Evolutionary conservation across 2,113 vertebrate genomes (phyloP).

Genomic region (Thermophis baileyi): DNA sequence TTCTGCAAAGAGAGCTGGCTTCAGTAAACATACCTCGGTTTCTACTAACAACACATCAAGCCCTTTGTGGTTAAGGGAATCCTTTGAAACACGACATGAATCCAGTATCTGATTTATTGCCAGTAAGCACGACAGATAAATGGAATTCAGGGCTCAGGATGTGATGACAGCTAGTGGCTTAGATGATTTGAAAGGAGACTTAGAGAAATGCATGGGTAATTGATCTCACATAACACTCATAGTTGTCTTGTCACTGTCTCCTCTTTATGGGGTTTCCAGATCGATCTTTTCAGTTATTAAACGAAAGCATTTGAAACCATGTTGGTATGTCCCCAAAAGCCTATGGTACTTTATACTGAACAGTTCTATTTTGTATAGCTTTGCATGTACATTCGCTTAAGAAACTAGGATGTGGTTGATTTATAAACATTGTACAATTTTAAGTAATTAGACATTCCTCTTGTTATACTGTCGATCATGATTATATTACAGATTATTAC

Average conservation of each 20-base stretch:
- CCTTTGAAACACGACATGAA: background rate
- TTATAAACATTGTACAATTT: background rate
- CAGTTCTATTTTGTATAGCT: slow-evolving; percentile 5
- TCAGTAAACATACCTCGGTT: background rate
- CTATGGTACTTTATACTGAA: background rate
- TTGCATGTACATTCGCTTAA: background rate
- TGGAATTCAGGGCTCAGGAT: background rate
- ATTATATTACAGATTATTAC: background rate
- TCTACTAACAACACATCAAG: background rate
- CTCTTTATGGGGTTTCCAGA: background rate
- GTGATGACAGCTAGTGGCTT: background rate
- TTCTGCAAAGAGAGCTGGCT: background rate
- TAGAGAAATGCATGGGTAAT: background rate
- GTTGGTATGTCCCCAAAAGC: background rate
- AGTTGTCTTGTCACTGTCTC: background rate
- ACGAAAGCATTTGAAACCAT: background rate
- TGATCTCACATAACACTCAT: background rate
- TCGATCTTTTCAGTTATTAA: background rate
- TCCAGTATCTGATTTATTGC: background rate
- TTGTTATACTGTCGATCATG: background rate
- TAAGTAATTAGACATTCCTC: background rate
- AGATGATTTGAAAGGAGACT: background rate
- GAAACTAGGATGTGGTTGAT: background rate
- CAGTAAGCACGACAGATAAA: background rate
- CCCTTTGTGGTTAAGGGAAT: background rate